Conservation (phyloP, 2,888 invertebrate species). For the Copidosoma aretas region DNA sequence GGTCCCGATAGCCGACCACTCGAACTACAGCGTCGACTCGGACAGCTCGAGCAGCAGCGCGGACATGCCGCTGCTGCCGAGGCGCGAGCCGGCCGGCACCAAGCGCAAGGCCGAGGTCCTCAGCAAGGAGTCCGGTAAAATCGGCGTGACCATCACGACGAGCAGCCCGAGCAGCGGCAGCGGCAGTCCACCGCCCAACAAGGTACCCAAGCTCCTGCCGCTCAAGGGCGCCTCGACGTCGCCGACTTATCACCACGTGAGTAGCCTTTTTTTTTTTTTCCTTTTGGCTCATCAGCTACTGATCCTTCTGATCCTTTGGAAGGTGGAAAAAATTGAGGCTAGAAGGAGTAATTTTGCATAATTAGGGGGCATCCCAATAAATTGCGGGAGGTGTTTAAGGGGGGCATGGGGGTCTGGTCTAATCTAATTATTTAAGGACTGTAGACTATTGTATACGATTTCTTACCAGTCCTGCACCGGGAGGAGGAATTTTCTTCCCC, state of each 20-base stretch:
- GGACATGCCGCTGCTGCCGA: conserved; percentile 65
- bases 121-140: conserved; percentile 86
- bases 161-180: conserved; percentile 65
- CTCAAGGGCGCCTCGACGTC: conserved; percentile 59
- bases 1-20: conserved; percentile 57
- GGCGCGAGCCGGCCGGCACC: conserved; percentile 70
- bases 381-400: no score
- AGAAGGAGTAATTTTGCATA: no score
- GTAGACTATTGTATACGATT: no score
- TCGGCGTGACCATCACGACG: conserved; percentile 88
- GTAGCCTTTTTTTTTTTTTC: no score
- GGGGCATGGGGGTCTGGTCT: no score
- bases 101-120: conserved; percentile 89
- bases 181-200: conserved; percentile 65
- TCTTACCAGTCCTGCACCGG: no score
- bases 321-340: no score
- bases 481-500: no score
- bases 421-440: no score
- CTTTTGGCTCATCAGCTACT: no score
- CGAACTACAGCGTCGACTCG: conserved; percentile 64
- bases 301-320: no score
- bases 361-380: no score
- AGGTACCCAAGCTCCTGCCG: conserved; percentile 62
- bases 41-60: conserved; percentile 70
- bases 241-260: conserved; percentile 54